phyloP scores from a whole-genome alignment of 2,113 vertebrate genomes.

The Phalacrocorax pelagicus region DNA sequence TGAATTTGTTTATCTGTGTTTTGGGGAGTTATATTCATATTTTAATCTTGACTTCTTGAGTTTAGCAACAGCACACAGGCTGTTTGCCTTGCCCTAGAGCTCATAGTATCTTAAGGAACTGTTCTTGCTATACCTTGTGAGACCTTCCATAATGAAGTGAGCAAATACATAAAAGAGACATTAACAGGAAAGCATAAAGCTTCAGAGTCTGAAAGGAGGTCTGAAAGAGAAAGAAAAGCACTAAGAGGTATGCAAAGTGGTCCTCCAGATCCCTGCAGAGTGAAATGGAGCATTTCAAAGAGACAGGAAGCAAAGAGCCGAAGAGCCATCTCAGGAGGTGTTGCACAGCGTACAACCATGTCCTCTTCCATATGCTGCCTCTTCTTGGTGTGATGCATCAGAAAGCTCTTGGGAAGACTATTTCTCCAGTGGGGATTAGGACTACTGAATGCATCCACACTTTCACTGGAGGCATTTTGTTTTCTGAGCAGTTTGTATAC shows the following conservation, averaged over 20 bases:
- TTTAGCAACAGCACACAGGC: not conserved
- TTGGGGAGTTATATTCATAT: not conserved
- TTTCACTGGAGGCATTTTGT: not conserved
- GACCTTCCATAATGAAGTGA: not conserved
- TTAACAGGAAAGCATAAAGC: not conserved
- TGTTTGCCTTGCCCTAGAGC: not conserved
- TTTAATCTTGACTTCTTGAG: not conserved
- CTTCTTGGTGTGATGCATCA: not conserved
- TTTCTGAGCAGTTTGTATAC: not conserved
- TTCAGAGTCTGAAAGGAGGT: not conserved
- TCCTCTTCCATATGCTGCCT: not conserved
- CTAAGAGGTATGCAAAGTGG: not conserved
- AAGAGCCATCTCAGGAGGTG: fast-evolving
- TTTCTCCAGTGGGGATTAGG: not conserved
- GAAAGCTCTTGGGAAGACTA: not conserved
- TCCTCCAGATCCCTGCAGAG: not conserved
- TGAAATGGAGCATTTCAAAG: not conserved
- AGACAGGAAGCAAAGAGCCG: not conserved
- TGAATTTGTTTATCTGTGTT: not conserved
- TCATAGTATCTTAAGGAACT: not conserved
- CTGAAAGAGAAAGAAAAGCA: not conserved
- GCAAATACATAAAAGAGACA: not conserved
- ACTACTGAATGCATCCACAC: not conserved
- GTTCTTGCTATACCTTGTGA: not conserved
- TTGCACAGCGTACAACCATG: not conserved